Conservation (phyloP, 2,113 vertebrate species). For the Catharus minimus region DNA sequence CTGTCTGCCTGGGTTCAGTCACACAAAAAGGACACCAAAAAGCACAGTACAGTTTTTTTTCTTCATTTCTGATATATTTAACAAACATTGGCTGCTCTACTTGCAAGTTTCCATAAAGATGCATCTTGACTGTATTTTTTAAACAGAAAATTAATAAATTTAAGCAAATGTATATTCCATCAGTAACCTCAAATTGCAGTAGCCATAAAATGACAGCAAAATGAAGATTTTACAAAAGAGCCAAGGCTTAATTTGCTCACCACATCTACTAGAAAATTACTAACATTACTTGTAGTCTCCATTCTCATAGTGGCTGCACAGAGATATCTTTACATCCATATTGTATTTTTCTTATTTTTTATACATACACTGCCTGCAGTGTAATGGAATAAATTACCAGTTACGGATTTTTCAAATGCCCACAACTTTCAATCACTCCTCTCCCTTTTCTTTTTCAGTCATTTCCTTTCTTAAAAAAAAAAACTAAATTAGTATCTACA, state of each 20-base stretch:
- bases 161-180: slow-evolving; percentile 18
- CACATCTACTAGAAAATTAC: slow-evolving; percentile 26
- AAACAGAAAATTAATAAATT: slow-evolving; percentile 40
- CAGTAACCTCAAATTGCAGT: slow-evolving; percentile 1
- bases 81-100: slow-evolving; percentile 6
- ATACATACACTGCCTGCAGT: neutral
- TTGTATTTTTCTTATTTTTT: neutral
- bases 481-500: neutral
- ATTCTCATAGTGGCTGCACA: neutral
- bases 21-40: neutral
- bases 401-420: neutral
- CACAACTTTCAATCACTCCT: neutral
- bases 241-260: slow-evolving; percentile 7
- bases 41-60: slow-evolving; percentile 7
- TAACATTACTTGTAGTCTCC: slow-evolving; percentile 11
- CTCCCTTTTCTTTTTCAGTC: neutral
- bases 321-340: neutral
- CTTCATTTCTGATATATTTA: slow-evolving; percentile 21
- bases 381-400: neutral
- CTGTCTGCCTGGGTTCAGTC: neutral
- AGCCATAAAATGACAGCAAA: neutral
- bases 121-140: neutral
- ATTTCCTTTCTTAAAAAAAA: neutral
- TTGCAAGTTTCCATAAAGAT: neutral
- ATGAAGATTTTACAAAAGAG: slow-evolving; percentile 24